phyloP scores from a whole-genome alignment of 2,113 vertebrate genomes.

The Butorides virescens region DNA sequence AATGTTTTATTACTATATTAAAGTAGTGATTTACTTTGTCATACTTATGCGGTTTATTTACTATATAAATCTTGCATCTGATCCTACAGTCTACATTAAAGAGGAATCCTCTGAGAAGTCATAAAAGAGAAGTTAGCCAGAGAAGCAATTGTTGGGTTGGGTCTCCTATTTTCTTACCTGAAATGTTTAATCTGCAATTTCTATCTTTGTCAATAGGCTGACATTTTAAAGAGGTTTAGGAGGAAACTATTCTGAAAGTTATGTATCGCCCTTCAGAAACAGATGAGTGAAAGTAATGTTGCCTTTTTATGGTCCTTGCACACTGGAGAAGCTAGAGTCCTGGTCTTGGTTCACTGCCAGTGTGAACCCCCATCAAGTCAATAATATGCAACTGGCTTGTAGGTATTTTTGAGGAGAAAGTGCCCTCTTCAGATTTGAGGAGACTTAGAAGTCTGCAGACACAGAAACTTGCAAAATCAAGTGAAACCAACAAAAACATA shows the following conservation, averaged over 20 bases:
- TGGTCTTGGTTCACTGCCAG: background rate
- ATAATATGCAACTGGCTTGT: background rate
- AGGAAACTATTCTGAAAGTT: background rate
- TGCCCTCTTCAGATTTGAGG: background rate
- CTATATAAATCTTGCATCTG: slow-evolving; percentile 2
- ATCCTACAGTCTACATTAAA: background rate
- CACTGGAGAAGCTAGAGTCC: background rate
- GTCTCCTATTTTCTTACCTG: background rate
- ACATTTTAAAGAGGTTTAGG: background rate
- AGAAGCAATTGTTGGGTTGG: background rate
- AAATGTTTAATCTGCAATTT: background rate
- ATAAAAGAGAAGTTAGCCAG: background rate
- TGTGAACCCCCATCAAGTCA: background rate
- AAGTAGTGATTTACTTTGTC: slow-evolving; percentile 41
- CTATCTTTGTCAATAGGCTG: background rate
- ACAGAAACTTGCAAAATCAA: background rate
- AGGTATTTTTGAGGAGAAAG: background rate
- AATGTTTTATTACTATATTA: slow-evolving; percentile 33
- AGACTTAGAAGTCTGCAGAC: background rate
- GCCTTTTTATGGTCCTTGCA: background rate
- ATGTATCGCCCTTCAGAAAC: background rate
- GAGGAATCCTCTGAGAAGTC: background rate
- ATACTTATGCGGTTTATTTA: background rate
- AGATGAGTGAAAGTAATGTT: background rate
- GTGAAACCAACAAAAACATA: background rate